phyloP scores from a whole-genome alignment of 2,797 vertebrate species.

The Borostomias antarcticus region DNA sequence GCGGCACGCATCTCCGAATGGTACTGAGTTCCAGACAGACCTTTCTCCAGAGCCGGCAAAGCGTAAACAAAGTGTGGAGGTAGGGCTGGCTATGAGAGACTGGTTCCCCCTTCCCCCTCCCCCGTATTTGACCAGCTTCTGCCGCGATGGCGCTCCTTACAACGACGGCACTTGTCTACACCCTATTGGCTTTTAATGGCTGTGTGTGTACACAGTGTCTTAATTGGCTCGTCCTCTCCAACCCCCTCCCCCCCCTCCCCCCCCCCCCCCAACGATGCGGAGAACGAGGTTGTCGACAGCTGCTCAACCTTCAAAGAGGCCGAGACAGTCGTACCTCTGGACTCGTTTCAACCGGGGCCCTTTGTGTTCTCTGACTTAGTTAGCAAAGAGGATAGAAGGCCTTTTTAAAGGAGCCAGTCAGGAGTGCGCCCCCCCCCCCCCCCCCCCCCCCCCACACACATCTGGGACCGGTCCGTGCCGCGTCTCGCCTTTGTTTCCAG shows the following conservation, averaged over 20 bases:
- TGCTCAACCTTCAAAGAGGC: constrained; percentile 66
- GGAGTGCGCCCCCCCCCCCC: constrained; percentile 38
- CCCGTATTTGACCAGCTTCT: constrained; percentile 57
- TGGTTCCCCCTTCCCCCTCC: constrained; percentile 32
- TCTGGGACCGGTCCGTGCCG: constrained; percentile 73
- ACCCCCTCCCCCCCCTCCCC: constrained; percentile 21
- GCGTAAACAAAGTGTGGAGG: no score
- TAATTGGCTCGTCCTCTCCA: constrained; percentile 52
- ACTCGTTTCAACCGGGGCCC: constrained; percentile 65
- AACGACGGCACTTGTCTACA: constrained; percentile 53
- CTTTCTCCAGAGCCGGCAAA: no score
- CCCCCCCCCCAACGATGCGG: no score
- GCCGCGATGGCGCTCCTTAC: constrained; percentile 31
- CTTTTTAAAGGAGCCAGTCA: constrained; percentile 71
- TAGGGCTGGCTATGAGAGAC: no score
- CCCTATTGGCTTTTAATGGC: constrained; percentile 53
- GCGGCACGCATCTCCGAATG: no score
- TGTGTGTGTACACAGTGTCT: constrained; percentile 61
- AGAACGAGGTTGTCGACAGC: constrained; percentile 65
- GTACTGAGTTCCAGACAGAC: no score
- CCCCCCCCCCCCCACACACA: no score
- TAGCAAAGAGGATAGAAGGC: constrained; percentile 66
- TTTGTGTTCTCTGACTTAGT: constrained; percentile 65
- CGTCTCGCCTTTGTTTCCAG: constrained; percentile 63
- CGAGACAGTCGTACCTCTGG: constrained; percentile 58